Evolutionary conservation across 2,888 invertebrate genomes (phyloP), one percentile per base, ranked within the genome.

Genomic region (Leucophenga maculata): DNA sequence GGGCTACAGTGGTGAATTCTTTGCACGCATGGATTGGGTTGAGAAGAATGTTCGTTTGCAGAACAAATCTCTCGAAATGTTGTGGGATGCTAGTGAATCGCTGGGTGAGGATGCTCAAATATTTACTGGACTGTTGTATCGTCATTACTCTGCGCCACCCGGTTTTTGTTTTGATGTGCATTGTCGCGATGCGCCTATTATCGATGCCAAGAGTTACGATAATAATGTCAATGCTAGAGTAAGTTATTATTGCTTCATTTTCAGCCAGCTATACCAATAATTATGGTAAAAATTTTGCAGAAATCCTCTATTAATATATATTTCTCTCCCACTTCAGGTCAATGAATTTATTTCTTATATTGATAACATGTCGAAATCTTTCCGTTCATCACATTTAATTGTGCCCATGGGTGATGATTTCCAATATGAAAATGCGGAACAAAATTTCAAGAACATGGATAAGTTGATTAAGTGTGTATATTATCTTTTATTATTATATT

Each of bases 401-500:
- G 90, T 97, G 70, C 95, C 97, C 0, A 97, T 97, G 97, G 97
- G 97, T 0, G 94, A 94, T 74, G 97, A 97, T 88, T 97, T 97
- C 86, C 92, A 94, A 75, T 97, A 95, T 86, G 93, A 94, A 86
- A 90, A 92, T 71, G 93, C 94, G 0, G 89, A 90, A 50, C 90
- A 91, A 87, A 96, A 95, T 94, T 97, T 91, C 89, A 91, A 90
- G 78, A 97, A 97, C 86, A 89, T 97, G 88, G 97, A 98, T 86
- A 95, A 94, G 84, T 90, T 98, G n/a, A 96, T 98, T 77, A 90
- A 92, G 93, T 94, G 92, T 90, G 79, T 68, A 22, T 4, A 6
- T 59, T 32, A 1, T n/a, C n/a, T n/a, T n/a, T n/a, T n/a, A n/a
- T n/a, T n/a, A 18, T 22, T 18, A 55, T 13, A 20, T 46, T 46